Base-by-base conservation (phyloP, 2,797 vertebrate genomes). In the Xyrichtys novacula region DNA sequence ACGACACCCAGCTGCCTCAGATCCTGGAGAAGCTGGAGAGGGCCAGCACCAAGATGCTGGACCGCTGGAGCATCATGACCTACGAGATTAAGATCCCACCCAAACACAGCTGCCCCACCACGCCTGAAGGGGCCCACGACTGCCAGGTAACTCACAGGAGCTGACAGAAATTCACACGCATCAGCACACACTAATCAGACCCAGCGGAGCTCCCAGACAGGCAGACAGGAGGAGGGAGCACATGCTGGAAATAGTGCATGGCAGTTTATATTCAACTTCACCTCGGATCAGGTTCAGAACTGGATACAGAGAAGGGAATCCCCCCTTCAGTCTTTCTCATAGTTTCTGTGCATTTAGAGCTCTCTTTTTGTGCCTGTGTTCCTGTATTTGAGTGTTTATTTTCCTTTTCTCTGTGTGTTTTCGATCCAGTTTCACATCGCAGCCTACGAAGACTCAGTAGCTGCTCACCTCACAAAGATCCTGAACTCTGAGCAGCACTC, bases 61-160 rank as follows among this genome's bases (percentile, higher is more conserved):
- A 99, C 93, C 96, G 97, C 86, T 99, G 98, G 98, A 98, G 97
- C 91, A 98, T 99, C 92, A 99, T 99, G 98, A 98, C 97, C 3
- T 98, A 98, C 74, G 98, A 99, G 91, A 94, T 99, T 72, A 99
- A 98, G 93, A 94, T 99, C 88, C 97, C 96, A 59, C 88, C 95
- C 67, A 98, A 98, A 88, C 90, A 94, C 87, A 94, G 96, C 88
- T 96, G 96, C 89, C 95, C 96, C 19, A 92, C 93, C 81, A 95
- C 95, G 60, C 92, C 95, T 22, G 98, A 96, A 81, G 96, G 95
- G 17, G 85, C 93, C 0, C 96, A 96, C 54, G 95, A 96, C 74
- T 95, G 95, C 90, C 96, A 98, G 94, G 97, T 99, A 93, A 93
- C 86, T 54, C 49, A 50, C 70, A 39, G 36, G 44, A 59, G 57